Evolutionary conservation across 2,888 invertebrate genomes (phyloP), one percentile per base, ranked within the genome.

Genomic region (Margaritifera margaritifera): DNA sequence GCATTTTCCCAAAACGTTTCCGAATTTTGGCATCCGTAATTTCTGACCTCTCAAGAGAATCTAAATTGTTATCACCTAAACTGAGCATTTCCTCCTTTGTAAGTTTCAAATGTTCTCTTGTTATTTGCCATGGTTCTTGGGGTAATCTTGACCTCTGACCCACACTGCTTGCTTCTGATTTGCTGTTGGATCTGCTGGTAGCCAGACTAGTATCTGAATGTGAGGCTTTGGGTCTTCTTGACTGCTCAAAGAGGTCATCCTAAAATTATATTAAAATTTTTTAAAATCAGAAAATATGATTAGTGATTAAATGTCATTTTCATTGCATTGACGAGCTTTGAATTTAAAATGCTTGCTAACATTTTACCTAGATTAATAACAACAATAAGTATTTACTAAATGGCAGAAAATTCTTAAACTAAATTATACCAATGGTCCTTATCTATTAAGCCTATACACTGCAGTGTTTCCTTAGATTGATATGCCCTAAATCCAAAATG

Each of bases 71-170:
- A 19, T 69, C 74, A 31, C 76, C 79, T 50, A 85, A 67, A 5
- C 71, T 68, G 31, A 80, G 77, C 56, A 86, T 80, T 64, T 87
- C 82, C 42, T 82, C 79, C 22, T 75, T 72, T 2, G 80, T 82
- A 56, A 87, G 68, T 59, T 86, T 78, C 1, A 85, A 63, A 73
- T 86, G 86, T 69, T 77, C 81, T 15, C 76, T 72, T 6, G 82
- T 86, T 4, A 87, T 78, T 68, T 87, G 87, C 85, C 87, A 87
- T 8, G 85, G 77, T 62, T 86, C 78, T 51, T 78, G 82, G 8
- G 86, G 87, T 15, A 81, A 60, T 60, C 78, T 65, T 4, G 79
- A 78, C 20, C 64, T 54, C 20, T 57, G 60, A 53, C 56, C 50
- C 60, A 59, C 54, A 58, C 70, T 72, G 58, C 60, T 42, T 59